These are phyloP conservation scores for Nestor notabilis DNA, from an alignment of 2,113 vertebrate genomes.

Conservation along the genomic window DNA sequence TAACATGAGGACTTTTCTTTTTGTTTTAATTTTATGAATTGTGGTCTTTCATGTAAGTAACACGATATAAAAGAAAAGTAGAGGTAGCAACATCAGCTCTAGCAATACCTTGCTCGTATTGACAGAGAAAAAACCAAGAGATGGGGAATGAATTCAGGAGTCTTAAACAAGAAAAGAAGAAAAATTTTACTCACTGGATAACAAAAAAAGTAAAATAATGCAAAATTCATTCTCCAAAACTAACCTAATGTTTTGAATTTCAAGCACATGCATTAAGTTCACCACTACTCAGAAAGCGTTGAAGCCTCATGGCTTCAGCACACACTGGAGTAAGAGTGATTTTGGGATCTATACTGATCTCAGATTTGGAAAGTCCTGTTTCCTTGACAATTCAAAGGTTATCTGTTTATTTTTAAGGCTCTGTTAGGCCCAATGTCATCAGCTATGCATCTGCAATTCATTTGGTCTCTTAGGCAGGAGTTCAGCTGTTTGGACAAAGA, in stretches of 20 bases:
- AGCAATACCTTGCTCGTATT: not conserved
- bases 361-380: rapidly evolving
- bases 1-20: not conserved
- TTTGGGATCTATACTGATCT: not conserved
- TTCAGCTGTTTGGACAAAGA: not conserved
- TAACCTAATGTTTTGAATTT: not conserved
- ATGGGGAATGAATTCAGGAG: not conserved
- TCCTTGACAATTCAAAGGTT: not conserved
- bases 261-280: not conserved
- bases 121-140: not conserved
- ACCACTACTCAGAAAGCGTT: not conserved
- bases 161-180: not conserved
- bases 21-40: not conserved
- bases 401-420: not conserved
- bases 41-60: not conserved
- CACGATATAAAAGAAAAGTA: not conserved
- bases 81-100: not conserved
- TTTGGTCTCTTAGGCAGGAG: not conserved
- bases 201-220: not conserved
- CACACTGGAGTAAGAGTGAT: not conserved
- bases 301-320: not conserved
- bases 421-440: not conserved
- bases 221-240: not conserved
- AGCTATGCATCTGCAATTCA: not conserved
- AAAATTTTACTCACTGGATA: not conserved